A percentile compares a stretch with the other conserved stretches of the same genome.
Conservation (phyloP, 1,140 invertebrate species). For the Magallana angulata region DNA sequence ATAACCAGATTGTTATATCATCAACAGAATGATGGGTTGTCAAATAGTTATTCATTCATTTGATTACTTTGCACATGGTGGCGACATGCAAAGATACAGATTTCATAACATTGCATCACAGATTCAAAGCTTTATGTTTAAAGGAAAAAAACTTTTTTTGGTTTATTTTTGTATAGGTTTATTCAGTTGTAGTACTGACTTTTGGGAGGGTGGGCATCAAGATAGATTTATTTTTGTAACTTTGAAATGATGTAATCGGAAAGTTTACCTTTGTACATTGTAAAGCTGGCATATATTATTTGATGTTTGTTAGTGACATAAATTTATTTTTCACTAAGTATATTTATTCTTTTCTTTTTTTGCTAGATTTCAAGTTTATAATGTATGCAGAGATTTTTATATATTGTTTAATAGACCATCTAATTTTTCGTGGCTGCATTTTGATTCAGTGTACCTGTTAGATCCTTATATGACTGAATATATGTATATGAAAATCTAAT, state of each 20-base stretch:
- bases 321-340: neutral
- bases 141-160: neutral
- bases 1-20: slow-evolving; percentile 27
- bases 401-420: neutral
- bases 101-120: neutral
- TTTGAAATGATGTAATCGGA: neutral
- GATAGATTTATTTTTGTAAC: slow-evolving; percentile 5
- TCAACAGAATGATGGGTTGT: slow-evolving; percentile 9
- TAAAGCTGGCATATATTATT: slow-evolving; percentile 2
- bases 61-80: neutral
- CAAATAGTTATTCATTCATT: neutral
- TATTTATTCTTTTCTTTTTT: slow-evolving; percentile 21
- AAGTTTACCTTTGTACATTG: slow-evolving; percentile 6
- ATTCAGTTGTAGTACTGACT: neutral
- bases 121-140: neutral
- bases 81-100: neutral
- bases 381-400: slow-evolving; percentile 32
- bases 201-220: neutral
- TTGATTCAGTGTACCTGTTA: neutral
- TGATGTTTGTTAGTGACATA: slow-evolving; percentile 23
- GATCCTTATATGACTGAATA: neutral
- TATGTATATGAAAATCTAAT: neutral
- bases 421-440: neutral
- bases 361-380: slow-evolving; percentile 5
- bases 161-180: neutral